phyloP scores from a whole-genome alignment of 2,888 invertebrate genomes.

The Sphinx pinastri region DNA sequence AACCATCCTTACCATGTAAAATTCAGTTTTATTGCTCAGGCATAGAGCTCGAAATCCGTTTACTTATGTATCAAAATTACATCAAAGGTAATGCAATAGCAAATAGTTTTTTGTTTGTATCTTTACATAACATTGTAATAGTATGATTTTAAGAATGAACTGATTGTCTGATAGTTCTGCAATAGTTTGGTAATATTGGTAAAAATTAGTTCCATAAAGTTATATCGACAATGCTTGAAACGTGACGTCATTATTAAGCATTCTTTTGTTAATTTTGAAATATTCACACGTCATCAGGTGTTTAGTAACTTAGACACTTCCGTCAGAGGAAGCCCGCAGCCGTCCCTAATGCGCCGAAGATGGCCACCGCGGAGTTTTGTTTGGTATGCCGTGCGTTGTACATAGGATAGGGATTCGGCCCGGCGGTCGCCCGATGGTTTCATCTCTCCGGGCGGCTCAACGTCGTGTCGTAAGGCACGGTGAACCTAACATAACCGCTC shows the following conservation, averaged over 20 bases:
- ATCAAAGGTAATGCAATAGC: neutral
- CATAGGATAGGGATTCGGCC: too few species aligned
- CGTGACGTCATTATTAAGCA: neutral
- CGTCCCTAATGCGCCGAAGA: too few species aligned
- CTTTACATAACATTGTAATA: constrained; percentile 6
- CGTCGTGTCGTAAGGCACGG: too few species aligned
- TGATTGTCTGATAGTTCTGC: neutral
- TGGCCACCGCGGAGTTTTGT: too few species aligned
- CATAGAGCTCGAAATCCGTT: neutral
- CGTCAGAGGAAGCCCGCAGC: too few species aligned
- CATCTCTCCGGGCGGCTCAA: too few species aligned
- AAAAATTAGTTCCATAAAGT: neutral
- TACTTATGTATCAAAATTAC: neutral
- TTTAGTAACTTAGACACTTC: too few species aligned
- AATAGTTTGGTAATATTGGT: neutral
- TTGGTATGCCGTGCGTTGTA: too few species aligned
- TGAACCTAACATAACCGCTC: too few species aligned
- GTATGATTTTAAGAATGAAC: neutral
- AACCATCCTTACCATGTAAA: neutral
- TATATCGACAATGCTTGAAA: neutral
- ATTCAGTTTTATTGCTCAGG: neutral
- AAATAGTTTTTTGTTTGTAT: neutral
- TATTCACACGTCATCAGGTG: too few species aligned
- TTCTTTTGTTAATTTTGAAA: neutral
- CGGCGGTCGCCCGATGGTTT: too few species aligned